Base-by-base conservation (phyloP, 2,113 vertebrate species). In the Alethe castanea region DNA sequence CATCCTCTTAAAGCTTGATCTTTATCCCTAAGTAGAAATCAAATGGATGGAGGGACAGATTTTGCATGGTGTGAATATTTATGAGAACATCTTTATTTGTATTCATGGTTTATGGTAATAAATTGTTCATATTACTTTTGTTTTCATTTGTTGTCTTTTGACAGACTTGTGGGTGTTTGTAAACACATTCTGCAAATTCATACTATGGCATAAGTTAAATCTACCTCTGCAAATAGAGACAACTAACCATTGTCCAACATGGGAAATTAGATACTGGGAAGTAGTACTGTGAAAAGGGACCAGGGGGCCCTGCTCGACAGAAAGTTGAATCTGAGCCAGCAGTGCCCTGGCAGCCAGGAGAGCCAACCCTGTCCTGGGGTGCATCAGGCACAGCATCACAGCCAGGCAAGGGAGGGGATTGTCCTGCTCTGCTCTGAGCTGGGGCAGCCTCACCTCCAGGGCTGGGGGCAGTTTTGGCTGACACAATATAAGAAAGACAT, bases 291-390 rank as follows among this genome's bases (percentile, higher is more conserved):
- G 19, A 33, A 52, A 60, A 45, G 28, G 6, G 18, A 5, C 9
- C 11, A 36, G 22, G 8, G 3, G 3, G 1, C 19, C 15, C 14
- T 61, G 38, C 12, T 61, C 8, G 6, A 28, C 1, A 2, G 18
- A 1, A 77, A 45, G 18, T 5, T 61, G 12, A 38, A 23, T 0
- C 0, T 28, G 36, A 6, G 4, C 0, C 45, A 69, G 33, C 64
- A 38, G 38, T 69, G 28, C 12, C 28, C n/a, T 38, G 47, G 23
- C 12, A 61, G 47, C 8, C 73, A 53, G 45, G 8, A 45, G 18
- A 18, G 7, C 1, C 22, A 77, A 1, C 1, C 1, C 0, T 52
- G 45, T 33, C 36, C 18, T 12, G 22, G 11, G 5, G 24, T 0
- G 4, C 28, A 69, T 38, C 26, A 53, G 72, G 23, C 26, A 19